These are phyloP conservation scores for Numenius arquata DNA, from an alignment of 2,113 vertebrate genomes.

Conservation along the genomic window DNA sequence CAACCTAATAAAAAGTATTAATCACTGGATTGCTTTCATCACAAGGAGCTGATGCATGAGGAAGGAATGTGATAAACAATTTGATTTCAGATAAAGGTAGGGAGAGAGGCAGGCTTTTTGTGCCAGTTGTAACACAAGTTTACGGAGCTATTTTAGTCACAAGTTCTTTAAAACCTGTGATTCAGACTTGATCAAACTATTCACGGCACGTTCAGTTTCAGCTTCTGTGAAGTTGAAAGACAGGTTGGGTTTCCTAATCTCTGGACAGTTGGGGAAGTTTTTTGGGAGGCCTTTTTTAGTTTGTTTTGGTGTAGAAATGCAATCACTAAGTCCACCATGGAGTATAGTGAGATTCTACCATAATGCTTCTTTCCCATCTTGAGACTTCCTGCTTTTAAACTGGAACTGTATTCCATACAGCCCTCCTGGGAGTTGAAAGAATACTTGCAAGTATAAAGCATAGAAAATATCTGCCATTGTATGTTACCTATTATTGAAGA, in stretches of 20 bases:
- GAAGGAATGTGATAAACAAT: slow-evolving; percentile 56
- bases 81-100: slow-evolving; percentile 50
- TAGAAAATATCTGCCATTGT: neutral
- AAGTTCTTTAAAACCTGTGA: slow-evolving; percentile 49
- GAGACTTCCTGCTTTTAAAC: neutral
- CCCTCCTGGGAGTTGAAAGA: neutral
- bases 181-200: slow-evolving; percentile 40
- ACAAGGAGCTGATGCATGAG: slow-evolving; percentile 37
- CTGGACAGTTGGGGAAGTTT: neutral
- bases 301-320: slow-evolving; percentile 15
- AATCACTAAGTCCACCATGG: neutral
- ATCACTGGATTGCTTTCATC: slow-evolving; percentile 49
- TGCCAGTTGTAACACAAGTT: neutral
- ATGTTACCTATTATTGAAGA: neutral
- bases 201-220: slow-evolving; percentile 23
- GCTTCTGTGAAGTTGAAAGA: slow-evolving; percentile 31
- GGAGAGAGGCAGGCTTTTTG: neutral
- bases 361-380: neutral
- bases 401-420: neutral
- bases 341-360: neutral
- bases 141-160: slow-evolving; percentile 55
- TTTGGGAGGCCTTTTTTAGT: neutral
- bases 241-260: slow-evolving; percentile 42
- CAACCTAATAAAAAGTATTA: slow-evolving; percentile 58
- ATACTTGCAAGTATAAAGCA: neutral